Evolutionary conservation across 2,113 vertebrate species (phyloP), one percentile per base, ranked within the genome.

Genomic region (Platanista minor): DNA sequence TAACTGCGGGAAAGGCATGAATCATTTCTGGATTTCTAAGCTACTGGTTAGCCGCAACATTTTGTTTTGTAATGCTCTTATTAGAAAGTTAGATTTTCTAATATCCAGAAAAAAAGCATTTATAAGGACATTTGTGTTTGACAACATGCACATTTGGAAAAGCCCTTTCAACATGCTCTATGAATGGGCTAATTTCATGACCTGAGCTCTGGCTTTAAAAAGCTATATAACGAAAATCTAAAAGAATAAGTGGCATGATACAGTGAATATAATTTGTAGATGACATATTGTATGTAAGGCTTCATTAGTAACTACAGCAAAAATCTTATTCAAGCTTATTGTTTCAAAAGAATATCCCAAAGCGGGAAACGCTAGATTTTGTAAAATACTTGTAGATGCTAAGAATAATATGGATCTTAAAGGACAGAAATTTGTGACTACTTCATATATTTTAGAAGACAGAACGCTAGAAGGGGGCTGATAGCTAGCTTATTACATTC

Each of bases 61-160:
- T 94, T 95, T 91, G 66, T 71, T 78, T 85, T 98, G 8, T 64
- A 81, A 31, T 67, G 33, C 10, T 97, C 94, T 92, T 80, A 80
- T 86, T 97, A 80, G 91, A 95, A 98, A 96, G 95, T 0, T 27
- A 52, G 29, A 62, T 92, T 97, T 97, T 62, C 71, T 95, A 74
- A 43, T 96, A 85, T 97, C 62, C 27, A 87, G 0, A 5, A 74
- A 95, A 97, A 97, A 97, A 92, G 82, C 67, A 59, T 74, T 71
- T 92, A n/a, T 20, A 67, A 97, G 95, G 43, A 95, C 25, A 72
- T 96, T 90, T 90, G 72, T 41, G 21, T 84, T 87, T 81, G 61
- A 27, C 0, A 77, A 77, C 52, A 39, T 67, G 62, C 72, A 90
- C 43, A 54, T 33, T 74, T 95, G 75, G 43, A 43, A 84, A 83